Base-by-base conservation (phyloP, 2,888 invertebrate genomes). In the Ochlodes sylvanus region DNA sequence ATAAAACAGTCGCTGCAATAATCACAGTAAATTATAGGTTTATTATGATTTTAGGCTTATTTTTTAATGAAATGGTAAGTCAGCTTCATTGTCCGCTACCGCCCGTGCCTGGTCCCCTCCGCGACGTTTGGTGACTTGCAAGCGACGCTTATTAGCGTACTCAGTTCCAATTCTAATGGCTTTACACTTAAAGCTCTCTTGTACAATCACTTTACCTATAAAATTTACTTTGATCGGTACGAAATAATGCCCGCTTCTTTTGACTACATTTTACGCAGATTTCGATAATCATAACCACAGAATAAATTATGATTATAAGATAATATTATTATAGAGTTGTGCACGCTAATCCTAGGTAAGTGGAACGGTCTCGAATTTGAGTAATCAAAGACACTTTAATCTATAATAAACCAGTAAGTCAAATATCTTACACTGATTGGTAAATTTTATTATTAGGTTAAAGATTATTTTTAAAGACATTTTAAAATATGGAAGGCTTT, bases 111-210 rank as follows among this genome's bases (percentile, higher is more conserved):
- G 60, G 54, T 14, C 10, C 5, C n/a, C 6, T 6, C 19, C 12
- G 12, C 19, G 54, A 68, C 69, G 54, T 65, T 54, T 70, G 61
- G 60, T 67, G 67, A 67, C 67, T 67, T 67, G 67, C 67, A 67
- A 67, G 67, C 54, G 67, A 67, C 67, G 67, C 60, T 67, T 67
- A 67, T 67, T 67, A 68, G 67, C 67, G 67, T 68, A 68, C 67
- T 17, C 54, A 42, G 61, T 21, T 61, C 66, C 34, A 67, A 67
- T 67, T 67, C 67, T 67, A 67, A 67, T 67, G 61, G 67, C 67
- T 55, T 67, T 67, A 67, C 61, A 63, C 70, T 69, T 69, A 63
- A 57, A 66, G 50, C 63, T 67, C 62, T 62, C 70, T 56, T 63
- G 42, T 56, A 57, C 66, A 68, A 61, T 58, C 63, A 58, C 58